phyloP scores from a whole-genome alignment of 2,797 vertebrate species.

The Gallirallus australis region DNA sequence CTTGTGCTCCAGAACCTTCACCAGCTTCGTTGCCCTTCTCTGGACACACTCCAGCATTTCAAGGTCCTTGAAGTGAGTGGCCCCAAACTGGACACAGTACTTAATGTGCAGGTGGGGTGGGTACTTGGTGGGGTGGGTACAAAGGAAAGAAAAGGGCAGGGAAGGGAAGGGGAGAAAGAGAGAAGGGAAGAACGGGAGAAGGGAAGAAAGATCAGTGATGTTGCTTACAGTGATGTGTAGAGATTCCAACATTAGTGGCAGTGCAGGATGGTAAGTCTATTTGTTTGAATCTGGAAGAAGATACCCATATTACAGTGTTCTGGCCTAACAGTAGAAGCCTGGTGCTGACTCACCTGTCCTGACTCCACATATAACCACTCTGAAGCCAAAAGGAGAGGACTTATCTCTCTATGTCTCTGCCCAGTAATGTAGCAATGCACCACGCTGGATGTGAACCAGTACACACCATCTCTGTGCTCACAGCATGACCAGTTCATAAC shows the following conservation, averaged over 20 bases:
- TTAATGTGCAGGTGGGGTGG: too few relatives aligned
- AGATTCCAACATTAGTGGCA: neutral
- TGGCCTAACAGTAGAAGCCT: neutral
- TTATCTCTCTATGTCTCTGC: neutral
- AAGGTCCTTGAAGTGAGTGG: too few relatives aligned
- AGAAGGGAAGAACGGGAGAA: too few relatives aligned
- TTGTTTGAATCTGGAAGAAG: neutral
- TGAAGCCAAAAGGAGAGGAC: neutral
- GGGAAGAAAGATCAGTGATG: neutral
- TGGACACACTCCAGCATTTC: too few relatives aligned
- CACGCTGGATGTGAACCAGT: neutral
- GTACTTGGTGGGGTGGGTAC: too few relatives aligned
- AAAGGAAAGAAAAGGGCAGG: neutral
- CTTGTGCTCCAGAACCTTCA: too few relatives aligned
- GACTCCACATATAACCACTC: neutral
- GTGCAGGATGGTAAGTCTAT: neutral
- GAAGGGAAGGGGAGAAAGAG: too few relatives aligned
- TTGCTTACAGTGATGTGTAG: neutral
- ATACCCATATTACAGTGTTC: accelerated
- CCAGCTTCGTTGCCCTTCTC: too few relatives aligned
- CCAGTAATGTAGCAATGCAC: accelerated
- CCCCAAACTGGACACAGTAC: too few relatives aligned
- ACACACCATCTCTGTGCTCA: neutral
- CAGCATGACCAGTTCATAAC: neutral
- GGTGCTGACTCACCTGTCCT: neutral